Evolutionary conservation across 2,888 invertebrate genomes (phyloP), one percentile per base, ranked within the genome.

Genomic region (Catocala sponsa): DNA sequence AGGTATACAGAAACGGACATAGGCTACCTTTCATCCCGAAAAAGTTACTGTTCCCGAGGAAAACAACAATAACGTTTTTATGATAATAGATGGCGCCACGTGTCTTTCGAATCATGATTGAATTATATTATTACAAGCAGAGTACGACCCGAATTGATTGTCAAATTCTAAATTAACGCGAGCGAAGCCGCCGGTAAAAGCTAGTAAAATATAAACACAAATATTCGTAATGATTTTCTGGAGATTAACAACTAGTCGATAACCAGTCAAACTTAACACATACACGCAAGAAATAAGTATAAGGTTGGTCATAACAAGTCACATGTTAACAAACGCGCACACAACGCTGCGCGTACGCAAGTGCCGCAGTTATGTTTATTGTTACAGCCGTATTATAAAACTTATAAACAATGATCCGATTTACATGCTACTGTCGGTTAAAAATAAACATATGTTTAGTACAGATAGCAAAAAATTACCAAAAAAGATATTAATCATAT

Each of bases 401-500:
- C 82, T 88, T 87, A 87, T 92, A 93, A 93, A 93, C 92, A 92
- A 90, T 87, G 84, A 81, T 79, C 84, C 84, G 88, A 90, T 91
- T 89, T 90, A 91, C 88, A 87, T 76, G 87, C 89, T 84, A 86
- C 91, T 89, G 91, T 88, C 76, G 79, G 82, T 79, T 86, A 84
- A 88, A 90, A 88, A 91, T 87, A 91, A 86, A 87, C 87, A 88
- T 60, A 68, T 71, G 76, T 62, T 63, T 59, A 55, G 86, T 85
- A 91, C 63, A 53, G 90, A 72, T 58, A 38, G 81, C 82, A 88
- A 51, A 71, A 64, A 54, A 69, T 38, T 38, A 55, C 6, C 1
- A 64, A 43, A 33, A 12, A 47, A 0, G n/a, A 35, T 41, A 11
- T 44, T 12, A 35, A 33, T 7, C 25, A 52, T 35, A 54, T 43